These are phyloP conservation scores for Parnassius mnemosyne DNA, from an alignment of 2,888 invertebrate genomes.

Conservation along the genomic window DNA sequence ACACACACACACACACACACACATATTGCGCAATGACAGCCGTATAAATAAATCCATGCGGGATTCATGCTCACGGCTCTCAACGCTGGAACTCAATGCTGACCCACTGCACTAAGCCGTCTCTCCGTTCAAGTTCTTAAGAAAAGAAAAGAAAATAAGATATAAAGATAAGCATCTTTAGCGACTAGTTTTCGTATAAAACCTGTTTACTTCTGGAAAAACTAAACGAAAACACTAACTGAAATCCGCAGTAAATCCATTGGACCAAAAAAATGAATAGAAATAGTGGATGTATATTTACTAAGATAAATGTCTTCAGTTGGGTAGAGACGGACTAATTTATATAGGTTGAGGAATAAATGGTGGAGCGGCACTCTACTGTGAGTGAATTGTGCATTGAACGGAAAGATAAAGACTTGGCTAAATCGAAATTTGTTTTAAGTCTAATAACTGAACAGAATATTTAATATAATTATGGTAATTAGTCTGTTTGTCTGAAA, in stretches of 20 bases:
- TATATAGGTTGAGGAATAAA: conserved; percentile 13
- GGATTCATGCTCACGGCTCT: no score
- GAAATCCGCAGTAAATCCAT: conserved; percentile 2
- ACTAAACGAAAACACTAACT: conserved; percentile 1
- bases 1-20: no score
- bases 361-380: conserved; percentile 4
- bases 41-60: no score
- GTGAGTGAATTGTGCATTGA: conserved; percentile 20
- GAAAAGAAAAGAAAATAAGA: no score
- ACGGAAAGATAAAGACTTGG: conserved; percentile 14
- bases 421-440: conserved; percentile 11
- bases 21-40: no score
- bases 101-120: no score
- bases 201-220: background rate
- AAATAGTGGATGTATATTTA: conserved; percentile 16
- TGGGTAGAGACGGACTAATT: conserved; percentile 15
- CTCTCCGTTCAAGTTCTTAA: no score
- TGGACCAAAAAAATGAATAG: conserved; percentile 17
- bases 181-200: background rate
- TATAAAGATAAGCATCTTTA: no score
- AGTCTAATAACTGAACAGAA: background rate
- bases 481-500: no score
- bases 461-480: no score
- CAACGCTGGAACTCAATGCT: no score
- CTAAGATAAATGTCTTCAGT: conserved; percentile 19